A percentile compares a stretch with the other conserved stretches of the same genome.
Conservation (phyloP, 2,113 vertebrate genomes). For the Lepisosteus oculatus region DNA sequence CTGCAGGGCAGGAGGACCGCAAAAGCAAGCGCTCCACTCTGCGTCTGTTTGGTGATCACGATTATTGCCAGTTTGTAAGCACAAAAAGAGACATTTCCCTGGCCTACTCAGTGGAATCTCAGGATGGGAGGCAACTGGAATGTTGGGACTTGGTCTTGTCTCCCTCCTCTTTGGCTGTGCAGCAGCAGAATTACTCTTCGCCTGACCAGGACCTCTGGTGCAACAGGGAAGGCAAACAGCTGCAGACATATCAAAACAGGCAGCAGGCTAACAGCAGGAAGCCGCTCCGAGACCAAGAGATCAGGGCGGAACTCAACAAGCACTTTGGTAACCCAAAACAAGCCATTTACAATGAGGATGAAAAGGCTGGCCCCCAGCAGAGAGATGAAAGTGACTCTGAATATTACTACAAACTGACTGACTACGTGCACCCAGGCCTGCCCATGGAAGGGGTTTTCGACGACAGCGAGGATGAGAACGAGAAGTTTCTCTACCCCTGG, state of each 20-base stretch:
- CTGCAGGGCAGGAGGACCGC: conserved; percentile 75
- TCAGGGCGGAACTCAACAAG: conserved; percentile 96
- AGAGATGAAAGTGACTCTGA: conserved; percentile 71
- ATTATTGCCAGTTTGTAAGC: conserved; percentile 93
- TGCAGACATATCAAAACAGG: conserved; percentile 41
- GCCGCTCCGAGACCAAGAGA: conserved; percentile 91
- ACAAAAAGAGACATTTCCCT: conserved; percentile 76
- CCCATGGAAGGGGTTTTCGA: conserved; percentile 83
- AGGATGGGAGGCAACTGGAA: conserved; percentile 77
- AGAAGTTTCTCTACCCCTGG: conserved; percentile 88
- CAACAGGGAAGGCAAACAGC: conserved; percentile 66
- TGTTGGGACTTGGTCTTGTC: conserved; percentile 81
- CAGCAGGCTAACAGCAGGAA: conserved; percentile 74
- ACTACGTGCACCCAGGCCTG: conserved; percentile 87
- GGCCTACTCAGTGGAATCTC: conserved; percentile 71
- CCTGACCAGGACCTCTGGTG: conserved; percentile 65
- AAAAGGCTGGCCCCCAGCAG: conserved; percentile 60
- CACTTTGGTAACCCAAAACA: conserved; percentile 91
- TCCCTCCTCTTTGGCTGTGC: conserved; percentile 59
- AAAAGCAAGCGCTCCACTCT: conserved; percentile 77
- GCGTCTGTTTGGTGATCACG: conserved; percentile 92
- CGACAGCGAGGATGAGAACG: conserved; percentile 83
- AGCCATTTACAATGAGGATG: conserved; percentile 78
- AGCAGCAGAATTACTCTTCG: conserved; percentile 71
- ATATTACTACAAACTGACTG: conserved; percentile 79